These are phyloP conservation scores for Monochamus alternatus DNA, from an alignment of 2,888 invertebrate genomes.

Conservation along the genomic window DNA sequence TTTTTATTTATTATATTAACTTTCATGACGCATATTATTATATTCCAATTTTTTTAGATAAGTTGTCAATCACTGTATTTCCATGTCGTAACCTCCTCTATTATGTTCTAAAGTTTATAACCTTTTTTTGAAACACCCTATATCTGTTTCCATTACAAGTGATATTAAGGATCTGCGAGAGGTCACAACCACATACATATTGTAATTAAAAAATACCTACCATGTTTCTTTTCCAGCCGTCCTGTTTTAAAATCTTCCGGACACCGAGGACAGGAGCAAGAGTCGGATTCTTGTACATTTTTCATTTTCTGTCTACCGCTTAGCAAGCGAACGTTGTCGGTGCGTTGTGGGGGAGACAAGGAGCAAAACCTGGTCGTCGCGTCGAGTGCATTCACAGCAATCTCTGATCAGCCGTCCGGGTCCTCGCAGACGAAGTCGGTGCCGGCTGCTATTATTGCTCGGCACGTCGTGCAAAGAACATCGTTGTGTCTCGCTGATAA, in stretches of 20 bases:
- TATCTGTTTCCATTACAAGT: too few species aligned
- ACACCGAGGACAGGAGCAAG: conserved; percentile 15
- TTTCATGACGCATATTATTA: too few species aligned
- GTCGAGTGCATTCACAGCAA: conserved; percentile 68
- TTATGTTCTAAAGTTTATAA: too few species aligned
- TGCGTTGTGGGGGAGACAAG: conserved; percentile 63
- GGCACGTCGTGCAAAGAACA: conserved; percentile 53
- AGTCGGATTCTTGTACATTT: conserved; percentile 46
- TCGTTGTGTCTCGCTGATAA: conserved; percentile 37
- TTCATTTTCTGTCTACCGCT: conserved; percentile 58
- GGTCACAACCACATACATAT: too few species aligned
- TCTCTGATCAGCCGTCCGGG: conserved; percentile 61
- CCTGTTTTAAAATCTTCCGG: conserved; percentile 11
- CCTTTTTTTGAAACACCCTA: too few species aligned
- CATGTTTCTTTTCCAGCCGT: neutral
- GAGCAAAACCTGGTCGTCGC: conserved; percentile 63
- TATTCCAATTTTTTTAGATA: too few species aligned
- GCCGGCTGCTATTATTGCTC: conserved; percentile 58
- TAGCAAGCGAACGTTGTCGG: conserved; percentile 53
- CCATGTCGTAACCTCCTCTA: too few species aligned
- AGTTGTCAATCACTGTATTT: too few species aligned
- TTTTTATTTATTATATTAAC: too few species aligned
- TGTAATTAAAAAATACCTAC: too few species aligned
- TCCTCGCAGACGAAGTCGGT: conserved; percentile 41
- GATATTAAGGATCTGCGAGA: too few species aligned